phyloP scores from a whole-genome alignment of 2,113 vertebrate species.

The Dicrurus megarhynchus region DNA sequence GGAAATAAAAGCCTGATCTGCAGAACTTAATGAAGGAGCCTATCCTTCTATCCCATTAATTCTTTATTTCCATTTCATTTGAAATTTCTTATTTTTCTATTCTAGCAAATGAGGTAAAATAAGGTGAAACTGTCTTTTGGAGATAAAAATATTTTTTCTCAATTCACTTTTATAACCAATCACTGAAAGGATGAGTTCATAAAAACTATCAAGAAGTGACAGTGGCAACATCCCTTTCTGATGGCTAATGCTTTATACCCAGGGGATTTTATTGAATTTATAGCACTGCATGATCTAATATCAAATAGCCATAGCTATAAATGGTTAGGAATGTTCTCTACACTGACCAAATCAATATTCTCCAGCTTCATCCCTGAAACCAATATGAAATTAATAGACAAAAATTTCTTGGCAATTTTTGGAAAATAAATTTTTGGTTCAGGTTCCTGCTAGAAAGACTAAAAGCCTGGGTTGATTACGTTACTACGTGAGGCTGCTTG shows the following conservation, averaged over 20 bases:
- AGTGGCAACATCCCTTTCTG: background rate
- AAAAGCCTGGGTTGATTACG: background rate
- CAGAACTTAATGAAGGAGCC: background rate
- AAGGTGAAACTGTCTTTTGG: background rate
- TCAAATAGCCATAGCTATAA: background rate
- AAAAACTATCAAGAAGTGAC: background rate
- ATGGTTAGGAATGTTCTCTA: background rate
- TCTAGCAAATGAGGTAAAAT: background rate
- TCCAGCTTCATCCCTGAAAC: background rate
- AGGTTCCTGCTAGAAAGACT: background rate
- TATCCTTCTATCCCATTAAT: background rate
- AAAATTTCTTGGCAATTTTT: constrained; percentile 15
- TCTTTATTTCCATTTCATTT: background rate
- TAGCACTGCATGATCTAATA: background rate
- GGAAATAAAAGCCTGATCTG: background rate
- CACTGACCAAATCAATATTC: background rate
- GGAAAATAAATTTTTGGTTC: background rate
- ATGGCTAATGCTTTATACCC: background rate
- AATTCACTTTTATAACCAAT: background rate
- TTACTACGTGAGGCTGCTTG: background rate
- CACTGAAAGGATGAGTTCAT: background rate
- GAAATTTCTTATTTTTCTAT: background rate
- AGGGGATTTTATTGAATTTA: background rate
- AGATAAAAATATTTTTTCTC: background rate
- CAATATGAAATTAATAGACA: background rate